phyloP scores from a whole-genome alignment of 2,888 invertebrate species.

The Aleiodes testaceus region DNA sequence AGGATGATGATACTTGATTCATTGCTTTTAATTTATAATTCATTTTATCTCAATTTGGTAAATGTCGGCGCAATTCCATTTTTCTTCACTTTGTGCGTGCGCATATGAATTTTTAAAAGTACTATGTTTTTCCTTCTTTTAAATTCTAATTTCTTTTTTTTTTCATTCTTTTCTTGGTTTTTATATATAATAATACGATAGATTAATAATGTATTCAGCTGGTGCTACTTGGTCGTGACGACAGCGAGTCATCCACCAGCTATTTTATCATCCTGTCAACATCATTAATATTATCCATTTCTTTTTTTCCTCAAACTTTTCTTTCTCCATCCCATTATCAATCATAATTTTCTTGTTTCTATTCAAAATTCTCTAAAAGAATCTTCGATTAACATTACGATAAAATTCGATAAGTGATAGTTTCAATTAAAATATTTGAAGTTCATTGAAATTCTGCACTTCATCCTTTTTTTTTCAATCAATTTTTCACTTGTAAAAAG shows the following conservation, averaged over 20 bases:
- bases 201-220: constrained; percentile 46
- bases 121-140: constrained; percentile 6
- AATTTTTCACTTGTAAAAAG: background rate
- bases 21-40: constrained; percentile 2
- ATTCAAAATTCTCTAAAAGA: constrained; percentile 13
- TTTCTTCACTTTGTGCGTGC: constrained; percentile 30
- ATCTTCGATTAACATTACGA: constrained; percentile 26
- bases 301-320: background rate
- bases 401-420: constrained; percentile 27
- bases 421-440: constrained; percentile 21
- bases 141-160: constrained; percentile 7
- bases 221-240: constrained; percentile 55
- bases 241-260: constrained; percentile 53
- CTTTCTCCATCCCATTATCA: background rate
- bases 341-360: constrained; percentile 1
- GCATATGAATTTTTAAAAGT: constrained; percentile 28
- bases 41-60: background rate
- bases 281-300: background rate
- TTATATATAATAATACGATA: constrained; percentile 42
- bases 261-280: constrained; percentile 32
- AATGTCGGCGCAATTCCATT: constrained; percentile 11
- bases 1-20: constrained; percentile 22
- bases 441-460: constrained; percentile 9
- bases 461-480: background rate
- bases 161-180: constrained; percentile 23